phyloP scores from a whole-genome alignment of 2,797 vertebrate species.

The Pseudochromis fuscus region DNA sequence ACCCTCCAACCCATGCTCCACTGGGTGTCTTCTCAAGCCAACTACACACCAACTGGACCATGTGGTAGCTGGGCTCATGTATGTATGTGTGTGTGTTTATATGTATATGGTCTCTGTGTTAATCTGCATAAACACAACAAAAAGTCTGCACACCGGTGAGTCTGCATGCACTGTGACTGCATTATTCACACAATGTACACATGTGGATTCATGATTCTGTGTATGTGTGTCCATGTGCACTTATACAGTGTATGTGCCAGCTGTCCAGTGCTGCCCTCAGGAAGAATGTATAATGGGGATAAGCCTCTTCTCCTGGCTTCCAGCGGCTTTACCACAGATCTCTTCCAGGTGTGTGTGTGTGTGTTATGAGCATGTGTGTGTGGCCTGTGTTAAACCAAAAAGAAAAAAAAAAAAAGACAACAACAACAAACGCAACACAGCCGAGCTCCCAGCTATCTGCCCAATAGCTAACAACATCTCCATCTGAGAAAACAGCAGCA shows the following conservation, averaged over 20 bases:
- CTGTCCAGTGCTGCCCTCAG: slow-evolving; percentile 74
- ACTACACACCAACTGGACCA: slow-evolving; percentile 48
- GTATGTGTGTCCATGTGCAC: slow-evolving; percentile 17
- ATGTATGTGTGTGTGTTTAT: not conserved
- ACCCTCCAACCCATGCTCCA: slow-evolving; percentile 35
- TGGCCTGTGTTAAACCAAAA: slow-evolving; percentile 40
- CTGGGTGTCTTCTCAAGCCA: slow-evolving; percentile 41
- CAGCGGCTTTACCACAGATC: slow-evolving; percentile 68
- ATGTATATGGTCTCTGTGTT: slow-evolving; percentile 22
- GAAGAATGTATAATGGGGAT: slow-evolving; percentile 78
- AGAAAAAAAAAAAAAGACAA: slow-evolving; percentile 5
- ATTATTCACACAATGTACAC: slow-evolving; percentile 37
- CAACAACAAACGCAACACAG: slow-evolving; percentile 32
- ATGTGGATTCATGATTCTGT: slow-evolving; percentile 23
- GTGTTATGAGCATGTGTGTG: slow-evolving; percentile 25
- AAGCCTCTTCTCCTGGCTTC: slow-evolving; percentile 76
- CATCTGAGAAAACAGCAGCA: slow-evolving; percentile 64
- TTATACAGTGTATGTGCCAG: slow-evolving; percentile 67
- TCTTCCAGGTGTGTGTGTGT: slow-evolving; percentile 72
- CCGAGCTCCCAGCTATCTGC: slow-evolving; percentile 46
- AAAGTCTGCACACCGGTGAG: slow-evolving; percentile 36
- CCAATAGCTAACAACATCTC: slow-evolving; percentile 55
- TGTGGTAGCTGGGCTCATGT: slow-evolving; percentile 21
- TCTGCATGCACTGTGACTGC: slow-evolving; percentile 22
- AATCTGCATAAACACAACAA: slow-evolving; percentile 35